Base-by-base conservation (phyloP, 1,140 invertebrate species). In the Diorhabda carinulata region DNA sequence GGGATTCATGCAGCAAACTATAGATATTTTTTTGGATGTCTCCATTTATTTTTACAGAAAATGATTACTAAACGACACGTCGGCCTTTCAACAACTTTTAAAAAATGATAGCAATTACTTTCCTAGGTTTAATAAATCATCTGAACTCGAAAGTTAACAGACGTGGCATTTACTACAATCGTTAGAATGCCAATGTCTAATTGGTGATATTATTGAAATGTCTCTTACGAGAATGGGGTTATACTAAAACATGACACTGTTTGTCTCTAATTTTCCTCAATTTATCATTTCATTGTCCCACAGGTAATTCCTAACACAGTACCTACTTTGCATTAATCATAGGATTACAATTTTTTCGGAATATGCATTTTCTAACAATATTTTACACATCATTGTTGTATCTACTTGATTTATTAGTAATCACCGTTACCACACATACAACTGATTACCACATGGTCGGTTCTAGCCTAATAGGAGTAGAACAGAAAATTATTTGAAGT, bases 341-440 rank as follows among this genome's bases (percentile, higher is more conserved):
- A 52, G 47, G 47, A 52, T 52, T 52, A 52, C 47, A 52, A 52
- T 52, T 52, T 52, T 52, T 52, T 52, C n/a, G 47, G 47, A 8
- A 4, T 52, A 52, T 4, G 47, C 6, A 52, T n/a, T 52, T 8
- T 52, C 47, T 52, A 52, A n/a, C 47, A n/a, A 52, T 52, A 52
- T 52, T 52, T 52, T 52, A 52, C 47, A 52, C n/a, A 52, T n/a
- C 47, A 52, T 52, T 52, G 47, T 52, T 52, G 47, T 52, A 52
- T 52, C 47, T n/a, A n/a, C n/a, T 52, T 52, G 47, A 52, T 52
- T 52, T 52, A 52, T 52, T 52, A 52, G 47, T 52, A 52, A 52
- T 52, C 47, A 52, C 47, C 2, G 47, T 52, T 52, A 3, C 47
- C 47, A 52, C 47, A 52, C 47, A 52, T 52, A 52, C 4, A 52